A percentile compares a stretch with the other conserved stretches of the same genome.
phyloP scores from a whole-genome alignment of 2,888 invertebrate genomes.

The Coecobrya sp. region DNA sequence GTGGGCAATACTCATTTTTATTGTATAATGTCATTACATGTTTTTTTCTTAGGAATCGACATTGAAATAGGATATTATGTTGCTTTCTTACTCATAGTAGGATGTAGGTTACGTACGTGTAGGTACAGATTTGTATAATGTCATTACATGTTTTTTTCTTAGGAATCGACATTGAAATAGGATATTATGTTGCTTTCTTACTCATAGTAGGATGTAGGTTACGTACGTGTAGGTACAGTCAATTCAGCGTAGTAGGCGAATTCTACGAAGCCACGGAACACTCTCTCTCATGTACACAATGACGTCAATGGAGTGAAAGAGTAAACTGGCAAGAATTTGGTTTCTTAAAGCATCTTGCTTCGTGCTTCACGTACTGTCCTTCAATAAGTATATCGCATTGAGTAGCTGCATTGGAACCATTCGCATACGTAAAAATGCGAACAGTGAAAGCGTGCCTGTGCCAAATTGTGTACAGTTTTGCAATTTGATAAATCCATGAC shows the following conservation, averaged over 20 bases:
- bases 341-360: constrained; percentile 10
- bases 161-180: background rate
- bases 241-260: background rate
- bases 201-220: too few relatives aligned
- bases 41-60: constrained; percentile 3
- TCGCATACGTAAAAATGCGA: background rate
- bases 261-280: background rate
- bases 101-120: too few relatives aligned
- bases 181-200: too few relatives aligned
- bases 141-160: background rate
- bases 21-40: background rate
- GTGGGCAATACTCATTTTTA: background rate
- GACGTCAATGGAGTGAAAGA: constrained; percentile 67
- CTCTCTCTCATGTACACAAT: constrained; percentile 47
- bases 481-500: background rate
- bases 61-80: background rate
- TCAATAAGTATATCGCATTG: background rate
- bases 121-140: background rate
- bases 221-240: background rate
- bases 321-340: constrained; percentile 33
- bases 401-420: background rate
- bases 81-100: too few relatives aligned
- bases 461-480: background rate
- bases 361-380: background rate
- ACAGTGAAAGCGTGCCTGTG: background rate